Evolutionary conservation across 1,140 invertebrate species (phyloP).

Genomic region (Steinernema feltiae): DNA sequence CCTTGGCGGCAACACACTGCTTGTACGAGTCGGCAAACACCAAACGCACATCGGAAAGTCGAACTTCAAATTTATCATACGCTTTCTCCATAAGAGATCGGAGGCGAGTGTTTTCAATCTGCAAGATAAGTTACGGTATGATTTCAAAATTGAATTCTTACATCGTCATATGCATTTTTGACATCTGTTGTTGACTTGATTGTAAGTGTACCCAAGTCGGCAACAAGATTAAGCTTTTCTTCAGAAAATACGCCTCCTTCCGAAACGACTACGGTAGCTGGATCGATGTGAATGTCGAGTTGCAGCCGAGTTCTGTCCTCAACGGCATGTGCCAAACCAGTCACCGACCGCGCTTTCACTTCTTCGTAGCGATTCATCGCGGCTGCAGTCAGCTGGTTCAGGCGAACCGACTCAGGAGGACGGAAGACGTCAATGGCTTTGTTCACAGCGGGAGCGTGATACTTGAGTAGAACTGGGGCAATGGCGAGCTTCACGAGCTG

Average conservation of each 20-base stretch:
- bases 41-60: constrained; percentile 77
- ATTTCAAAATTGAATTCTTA: constrained; percentile 32
- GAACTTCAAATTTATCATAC: constrained; percentile 79
- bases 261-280: constrained; percentile 80
- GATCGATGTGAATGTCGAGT: constrained; percentile 75
- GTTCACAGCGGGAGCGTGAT: constrained; percentile 59
- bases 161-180: constrained; percentile 54
- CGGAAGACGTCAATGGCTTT: constrained; percentile 65
- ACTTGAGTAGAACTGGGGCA: constrained; percentile 49
- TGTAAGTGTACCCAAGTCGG: constrained; percentile 76
- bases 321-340: constrained; percentile 82
- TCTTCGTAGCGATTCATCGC: constrained; percentile 74
- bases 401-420: constrained; percentile 68
- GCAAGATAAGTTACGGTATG: not conserved
- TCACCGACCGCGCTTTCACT: constrained; percentile 81
- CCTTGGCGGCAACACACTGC: constrained; percentile 36
- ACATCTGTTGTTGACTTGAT: constrained; percentile 66
- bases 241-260: constrained; percentile 71
- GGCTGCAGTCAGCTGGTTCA: constrained; percentile 68
- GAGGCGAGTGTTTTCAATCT: not conserved
- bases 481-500: constrained; percentile 64
- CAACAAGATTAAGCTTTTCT: constrained; percentile 67
- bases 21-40: constrained; percentile 62
- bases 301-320: constrained; percentile 78
- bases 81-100: constrained; percentile 69